A percentile compares a stretch with the other conserved stretches of the same genome.
phyloP scores from a whole-genome alignment of 2,797 vertebrate species.

The Epinephelus awoara region DNA sequence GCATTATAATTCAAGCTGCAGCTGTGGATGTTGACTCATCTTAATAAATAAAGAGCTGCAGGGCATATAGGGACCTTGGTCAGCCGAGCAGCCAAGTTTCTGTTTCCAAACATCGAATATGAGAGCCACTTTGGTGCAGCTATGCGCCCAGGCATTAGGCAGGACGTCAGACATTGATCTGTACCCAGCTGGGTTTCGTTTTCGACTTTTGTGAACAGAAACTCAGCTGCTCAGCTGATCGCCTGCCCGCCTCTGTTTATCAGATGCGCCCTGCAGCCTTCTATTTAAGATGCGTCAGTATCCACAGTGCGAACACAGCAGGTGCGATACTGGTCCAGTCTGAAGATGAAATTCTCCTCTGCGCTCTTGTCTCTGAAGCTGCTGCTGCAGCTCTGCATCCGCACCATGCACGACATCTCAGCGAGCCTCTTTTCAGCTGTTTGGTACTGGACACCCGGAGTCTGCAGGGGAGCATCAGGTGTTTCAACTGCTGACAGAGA shows the following conservation, averaged over 20 bases:
- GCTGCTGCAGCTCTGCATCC: slow-evolving; percentile 68
- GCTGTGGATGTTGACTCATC: too few relatives aligned
- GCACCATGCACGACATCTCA: slow-evolving; percentile 47
- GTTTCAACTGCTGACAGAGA: background rate
- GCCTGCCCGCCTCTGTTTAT: fast-evolving
- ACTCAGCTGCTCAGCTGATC: slow-evolving; percentile 22
- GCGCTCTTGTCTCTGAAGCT: slow-evolving; percentile 31
- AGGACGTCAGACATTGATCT: background rate
- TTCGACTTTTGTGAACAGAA: slow-evolving; percentile 69
- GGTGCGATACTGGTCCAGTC: fast-evolving
- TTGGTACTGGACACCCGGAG: slow-evolving; percentile 20
- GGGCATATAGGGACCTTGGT: too few relatives aligned
- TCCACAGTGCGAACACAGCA: background rate
- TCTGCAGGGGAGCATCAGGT: background rate
- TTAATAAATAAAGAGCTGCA: too few relatives aligned
- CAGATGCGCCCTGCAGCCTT: background rate
- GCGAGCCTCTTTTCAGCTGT: slow-evolving; percentile 21
- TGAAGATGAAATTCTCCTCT: slow-evolving; percentile 56
- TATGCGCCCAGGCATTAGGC: too few relatives aligned
- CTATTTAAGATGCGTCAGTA: background rate
- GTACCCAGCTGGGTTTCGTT: slow-evolving; percentile 48
- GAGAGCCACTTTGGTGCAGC: too few relatives aligned
- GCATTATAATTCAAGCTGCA: too few relatives aligned
- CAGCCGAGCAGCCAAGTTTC: too few relatives aligned
- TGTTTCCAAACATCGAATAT: too few relatives aligned